These are phyloP conservation scores for Macroglossus sobrinus DNA, from an alignment of 2,113 vertebrate species.

Conservation along the genomic window DNA sequence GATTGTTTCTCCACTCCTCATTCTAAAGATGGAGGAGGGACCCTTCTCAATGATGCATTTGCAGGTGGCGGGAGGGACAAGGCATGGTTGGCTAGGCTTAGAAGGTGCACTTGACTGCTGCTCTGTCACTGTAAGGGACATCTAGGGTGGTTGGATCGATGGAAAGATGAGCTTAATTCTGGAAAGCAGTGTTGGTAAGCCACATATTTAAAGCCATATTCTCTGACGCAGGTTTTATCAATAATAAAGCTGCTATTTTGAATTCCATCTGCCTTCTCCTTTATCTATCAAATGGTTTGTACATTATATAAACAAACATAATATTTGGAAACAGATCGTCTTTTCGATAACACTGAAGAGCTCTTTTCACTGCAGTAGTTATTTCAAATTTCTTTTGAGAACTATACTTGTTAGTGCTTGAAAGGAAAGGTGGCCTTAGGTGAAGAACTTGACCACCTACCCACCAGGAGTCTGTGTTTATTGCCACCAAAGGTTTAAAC, in stretches of 20 bases:
- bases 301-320: conserved; percentile 17
- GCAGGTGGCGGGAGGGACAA: neutral
- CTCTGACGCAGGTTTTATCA: neutral
- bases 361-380: neutral
- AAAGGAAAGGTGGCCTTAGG: neutral
- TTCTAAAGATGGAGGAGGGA: neutral
- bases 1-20: neutral
- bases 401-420: neutral
- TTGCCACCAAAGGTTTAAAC: conserved; percentile 8
- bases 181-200: neutral
- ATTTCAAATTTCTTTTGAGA: conserved; percentile 13
- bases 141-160: neutral
- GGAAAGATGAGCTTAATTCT: neutral
- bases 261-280: conserved; percentile 13
- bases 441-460: neutral
- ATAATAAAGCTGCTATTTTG: conserved; percentile 26
- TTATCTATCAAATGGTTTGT: conserved; percentile 29
- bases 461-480: neutral
- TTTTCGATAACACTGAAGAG: neutral
- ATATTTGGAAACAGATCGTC: conserved; percentile 9
- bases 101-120: rapidly evolving
- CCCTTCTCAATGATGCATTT: neutral
- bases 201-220: neutral
- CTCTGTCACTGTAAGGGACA: neutral
- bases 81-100: neutral